phyloP scores from a whole-genome alignment of 2,888 invertebrate species.

The Leucozona laternaria region DNA sequence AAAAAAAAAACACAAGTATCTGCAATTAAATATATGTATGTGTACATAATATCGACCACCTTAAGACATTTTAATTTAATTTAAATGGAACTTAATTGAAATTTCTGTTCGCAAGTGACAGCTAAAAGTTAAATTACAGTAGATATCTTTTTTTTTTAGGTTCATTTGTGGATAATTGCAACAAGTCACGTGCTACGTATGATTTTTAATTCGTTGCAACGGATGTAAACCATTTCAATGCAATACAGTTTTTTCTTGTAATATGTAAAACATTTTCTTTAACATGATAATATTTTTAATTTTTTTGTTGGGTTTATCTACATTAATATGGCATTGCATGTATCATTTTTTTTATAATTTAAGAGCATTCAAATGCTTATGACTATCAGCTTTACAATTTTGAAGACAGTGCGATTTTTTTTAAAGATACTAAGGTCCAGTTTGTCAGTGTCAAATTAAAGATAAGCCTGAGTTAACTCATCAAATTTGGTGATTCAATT shows the following conservation, averaged over 20 bases:
- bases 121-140: conserved; percentile 1
- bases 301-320: background rate
- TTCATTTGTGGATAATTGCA: conserved; percentile 16
- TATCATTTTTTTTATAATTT: no score
- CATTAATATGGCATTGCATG: no score
- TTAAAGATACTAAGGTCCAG: no score
- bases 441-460: no score
- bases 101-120: conserved; percentile 12
- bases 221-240: conserved; percentile 20
- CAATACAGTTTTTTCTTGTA: background rate
- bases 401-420: no score
- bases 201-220: background rate
- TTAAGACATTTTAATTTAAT: conserved; percentile 42
- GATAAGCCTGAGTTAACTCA: no score
- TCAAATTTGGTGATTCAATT: no score
- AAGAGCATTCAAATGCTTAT: no score
- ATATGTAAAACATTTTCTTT: background rate
- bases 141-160: conserved; percentile 15
- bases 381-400: no score
- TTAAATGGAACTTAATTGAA: conserved; percentile 38
- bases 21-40: background rate
- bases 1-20: background rate
- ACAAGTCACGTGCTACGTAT: conserved; percentile 35
- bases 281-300: background rate
- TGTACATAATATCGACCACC: background rate